These are phyloP conservation scores for Hormiphora californensis DNA, from an alignment of 37 sponge, comb jelly and placozoan species.

Conservation along the genomic window DNA sequence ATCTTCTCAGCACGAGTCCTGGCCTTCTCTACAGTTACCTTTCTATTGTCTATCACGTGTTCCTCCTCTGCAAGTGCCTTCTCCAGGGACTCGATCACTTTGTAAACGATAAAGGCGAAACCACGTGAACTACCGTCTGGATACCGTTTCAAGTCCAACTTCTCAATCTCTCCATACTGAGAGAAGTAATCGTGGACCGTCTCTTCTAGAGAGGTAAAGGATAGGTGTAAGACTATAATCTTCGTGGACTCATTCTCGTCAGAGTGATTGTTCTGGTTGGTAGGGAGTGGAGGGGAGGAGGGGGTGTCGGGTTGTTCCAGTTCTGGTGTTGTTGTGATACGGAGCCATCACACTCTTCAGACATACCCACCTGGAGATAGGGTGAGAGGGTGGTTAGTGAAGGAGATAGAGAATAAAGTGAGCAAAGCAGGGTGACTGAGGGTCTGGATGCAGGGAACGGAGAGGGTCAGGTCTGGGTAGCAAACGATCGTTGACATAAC, in stretches of 20 bases:
- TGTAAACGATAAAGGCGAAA: conserved; percentile 32
- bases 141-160: conserved; percentile 42
- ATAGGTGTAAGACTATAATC: conserved; percentile 37
- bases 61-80: conserved; percentile 5
- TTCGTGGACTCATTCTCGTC: conserved; percentile 46
- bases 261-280: no score
- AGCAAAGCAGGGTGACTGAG: no score
- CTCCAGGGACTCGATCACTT: background rate
- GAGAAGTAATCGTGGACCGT: conserved; percentile 48
- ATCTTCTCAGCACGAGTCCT: conserved; percentile 25
- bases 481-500: no score
- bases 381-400: no score
- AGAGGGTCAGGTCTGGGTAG: no score
- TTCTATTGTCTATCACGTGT: conserved; percentile 3
- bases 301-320: no score
- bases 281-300: no score
- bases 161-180: conserved; percentile 30
- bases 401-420: no score
- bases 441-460: no score
- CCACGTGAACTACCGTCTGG: conserved; percentile 47
- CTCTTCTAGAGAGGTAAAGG: conserved; percentile 15
- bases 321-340: no score
- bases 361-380: no score
- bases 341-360: no score
- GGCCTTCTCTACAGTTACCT: conserved; percentile 41